Conservation (phyloP, 2,113 vertebrate genomes). For the Rutilus rutilus region DNA sequence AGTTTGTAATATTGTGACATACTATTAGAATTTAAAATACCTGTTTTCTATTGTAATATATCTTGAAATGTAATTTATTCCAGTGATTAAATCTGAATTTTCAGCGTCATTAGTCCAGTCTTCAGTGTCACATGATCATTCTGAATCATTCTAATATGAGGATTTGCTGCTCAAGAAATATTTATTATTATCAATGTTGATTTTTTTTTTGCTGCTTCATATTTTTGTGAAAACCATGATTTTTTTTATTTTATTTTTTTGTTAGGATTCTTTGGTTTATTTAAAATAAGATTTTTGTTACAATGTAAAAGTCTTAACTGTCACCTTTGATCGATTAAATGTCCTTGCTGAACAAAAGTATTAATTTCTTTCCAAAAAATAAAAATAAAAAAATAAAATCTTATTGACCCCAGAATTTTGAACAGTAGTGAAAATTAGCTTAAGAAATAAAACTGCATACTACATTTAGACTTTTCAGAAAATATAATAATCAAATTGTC, state of each 20-base stretch:
- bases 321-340: not conserved
- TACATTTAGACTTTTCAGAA: not conserved
- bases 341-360: not conserved
- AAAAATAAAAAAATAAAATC: too few species aligned
- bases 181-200: not conserved
- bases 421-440: not conserved
- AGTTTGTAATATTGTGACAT: too few species aligned
- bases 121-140: not conserved
- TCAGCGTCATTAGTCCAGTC: not conserved
- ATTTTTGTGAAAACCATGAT: not conserved
- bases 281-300: too few species aligned
- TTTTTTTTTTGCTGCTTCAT: not conserved
- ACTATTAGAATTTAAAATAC: too few species aligned
- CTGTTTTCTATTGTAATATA: not conserved
- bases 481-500: not conserved
- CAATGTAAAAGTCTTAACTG: not conserved
- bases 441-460: too few species aligned
- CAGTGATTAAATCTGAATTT: not conserved
- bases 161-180: not conserved
- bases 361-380: not conserved
- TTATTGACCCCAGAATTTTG: not conserved
- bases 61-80: not conserved
- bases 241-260: too few species aligned
- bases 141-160: not conserved
- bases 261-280: too few species aligned